Conservation (phyloP, 2,797 vertebrate genomes). For the Cheracebus regulus region DNA sequence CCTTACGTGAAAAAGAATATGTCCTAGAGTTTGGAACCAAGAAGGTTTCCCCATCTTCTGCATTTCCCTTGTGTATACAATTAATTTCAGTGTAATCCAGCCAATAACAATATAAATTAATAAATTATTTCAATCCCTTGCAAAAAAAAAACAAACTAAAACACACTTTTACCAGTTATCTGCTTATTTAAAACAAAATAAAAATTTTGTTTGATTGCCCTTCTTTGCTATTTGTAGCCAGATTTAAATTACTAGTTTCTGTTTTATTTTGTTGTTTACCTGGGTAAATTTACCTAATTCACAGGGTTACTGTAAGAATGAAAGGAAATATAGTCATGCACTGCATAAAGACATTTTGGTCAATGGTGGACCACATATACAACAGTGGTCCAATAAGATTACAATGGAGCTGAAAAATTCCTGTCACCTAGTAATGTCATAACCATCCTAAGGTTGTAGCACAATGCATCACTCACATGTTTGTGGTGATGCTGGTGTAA, state of each 20-base stretch:
- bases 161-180: not conserved
- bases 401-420: too few species aligned
- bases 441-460: too few species aligned
- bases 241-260: slow-evolving; percentile 23
- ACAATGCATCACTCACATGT: too few species aligned
- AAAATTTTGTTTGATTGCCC: not conserved
- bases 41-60: not conserved
- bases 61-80: not conserved
- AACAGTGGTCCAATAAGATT: too few species aligned
- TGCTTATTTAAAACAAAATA: not conserved
- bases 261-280: not conserved
- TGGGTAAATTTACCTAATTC: not conserved
- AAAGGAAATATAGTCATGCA: not conserved
- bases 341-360: not conserved
- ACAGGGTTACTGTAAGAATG: not conserved
- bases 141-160: not conserved
- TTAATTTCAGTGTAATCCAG: not conserved
- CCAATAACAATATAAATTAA: not conserved
- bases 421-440: too few species aligned
- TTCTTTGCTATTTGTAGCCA: not conserved
- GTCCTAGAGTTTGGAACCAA: not conserved
- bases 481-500: too few species aligned
- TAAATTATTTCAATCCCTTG: not conserved
- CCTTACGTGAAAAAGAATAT: not conserved
- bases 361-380: not conserved